These are phyloP conservation scores for Eristalis tenax DNA, from an alignment of 2,888 invertebrate species.

Conservation along the genomic window DNA sequence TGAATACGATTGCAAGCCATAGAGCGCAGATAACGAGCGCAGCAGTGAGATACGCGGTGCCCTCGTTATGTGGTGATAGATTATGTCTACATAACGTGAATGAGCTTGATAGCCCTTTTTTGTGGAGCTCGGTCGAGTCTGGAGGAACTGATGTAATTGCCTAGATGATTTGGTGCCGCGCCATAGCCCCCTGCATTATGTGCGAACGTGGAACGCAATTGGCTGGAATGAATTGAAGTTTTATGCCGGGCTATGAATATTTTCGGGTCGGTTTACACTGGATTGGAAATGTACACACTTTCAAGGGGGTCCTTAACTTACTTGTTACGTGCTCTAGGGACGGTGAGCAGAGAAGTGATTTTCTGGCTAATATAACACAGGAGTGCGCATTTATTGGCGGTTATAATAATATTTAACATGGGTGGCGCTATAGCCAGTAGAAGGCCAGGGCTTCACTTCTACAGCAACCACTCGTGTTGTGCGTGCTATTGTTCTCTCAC, in stretches of 20 bases:
- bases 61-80: constrained; percentile 68
- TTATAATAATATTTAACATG: too few relatives aligned
- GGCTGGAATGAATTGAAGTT: constrained; percentile 64
- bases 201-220: constrained; percentile 47
- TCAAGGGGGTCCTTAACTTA: not conserved
- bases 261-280: not conserved
- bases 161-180: constrained; percentile 66
- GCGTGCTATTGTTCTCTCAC: too few relatives aligned
- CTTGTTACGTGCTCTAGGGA: not conserved
- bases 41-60: constrained; percentile 18
- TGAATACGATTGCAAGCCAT: constrained; percentile 52
- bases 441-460: too few relatives aligned
- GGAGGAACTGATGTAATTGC: constrained; percentile 66
- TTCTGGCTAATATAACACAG: too few relatives aligned
- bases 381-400: too few relatives aligned
- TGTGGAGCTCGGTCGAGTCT: constrained; percentile 47
- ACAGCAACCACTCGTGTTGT: too few relatives aligned
- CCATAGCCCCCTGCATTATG: constrained; percentile 40
- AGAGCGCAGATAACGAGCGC: not conserved
- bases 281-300: not conserved
- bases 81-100: constrained; percentile 43
- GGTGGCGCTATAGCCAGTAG: too few relatives aligned
- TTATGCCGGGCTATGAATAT: constrained; percentile 8
- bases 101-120: constrained; percentile 32
- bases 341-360: too few relatives aligned